Conservation (phyloP, 2,113 vertebrate genomes). For the Redunca redunca region DNA sequence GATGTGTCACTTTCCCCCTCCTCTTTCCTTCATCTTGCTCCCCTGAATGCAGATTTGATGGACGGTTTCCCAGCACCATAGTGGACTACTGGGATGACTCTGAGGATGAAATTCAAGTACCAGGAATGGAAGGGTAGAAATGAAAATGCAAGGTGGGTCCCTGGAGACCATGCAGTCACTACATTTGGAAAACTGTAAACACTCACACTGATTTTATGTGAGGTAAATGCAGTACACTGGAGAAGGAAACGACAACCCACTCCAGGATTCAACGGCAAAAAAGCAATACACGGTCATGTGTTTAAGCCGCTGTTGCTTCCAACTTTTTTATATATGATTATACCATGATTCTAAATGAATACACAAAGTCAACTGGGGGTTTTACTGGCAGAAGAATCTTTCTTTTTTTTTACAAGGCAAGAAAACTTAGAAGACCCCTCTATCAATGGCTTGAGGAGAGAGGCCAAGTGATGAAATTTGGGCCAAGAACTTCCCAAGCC, state of each 20-base stretch:
- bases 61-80: background rate
- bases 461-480: background rate
- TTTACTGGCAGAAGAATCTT: background rate
- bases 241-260: background rate
- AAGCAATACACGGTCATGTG: background rate
- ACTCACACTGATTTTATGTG: background rate
- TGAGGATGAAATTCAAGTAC: background rate
- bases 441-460: background rate
- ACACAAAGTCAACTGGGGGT: background rate
- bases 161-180: background rate
- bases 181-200: background rate
- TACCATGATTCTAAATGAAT: background rate
- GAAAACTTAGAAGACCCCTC: background rate
- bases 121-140: background rate
- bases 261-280: background rate
- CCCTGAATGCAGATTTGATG: background rate
- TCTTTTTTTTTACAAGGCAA: background rate
- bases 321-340: background rate
- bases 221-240: background rate
- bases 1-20: background rate
- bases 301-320: background rate
- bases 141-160: background rate
- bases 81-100: background rate
- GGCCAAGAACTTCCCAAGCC: background rate
- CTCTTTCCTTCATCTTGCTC: background rate